Conservation (phyloP, 2,888 invertebrate genomes). For the Xestia sexstrigata region DNA sequence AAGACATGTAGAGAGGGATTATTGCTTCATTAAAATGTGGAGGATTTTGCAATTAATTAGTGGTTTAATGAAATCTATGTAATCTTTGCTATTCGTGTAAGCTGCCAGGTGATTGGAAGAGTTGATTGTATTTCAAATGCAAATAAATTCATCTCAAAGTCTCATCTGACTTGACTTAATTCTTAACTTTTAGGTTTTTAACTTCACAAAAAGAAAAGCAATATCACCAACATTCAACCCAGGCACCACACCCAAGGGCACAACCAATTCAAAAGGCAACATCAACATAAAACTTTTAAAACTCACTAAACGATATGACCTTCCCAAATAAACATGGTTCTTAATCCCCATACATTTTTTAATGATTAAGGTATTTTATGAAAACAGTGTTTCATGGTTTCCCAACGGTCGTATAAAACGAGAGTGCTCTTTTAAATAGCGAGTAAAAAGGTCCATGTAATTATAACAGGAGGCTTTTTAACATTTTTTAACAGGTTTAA, state of each 20-base stretch:
- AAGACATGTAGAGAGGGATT: slow-evolving; percentile 18
- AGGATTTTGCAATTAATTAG: slow-evolving; percentile 21
- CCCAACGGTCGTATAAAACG: slow-evolving; percentile 67
- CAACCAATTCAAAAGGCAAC: slow-evolving; percentile 41
- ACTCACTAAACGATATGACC: slow-evolving; percentile 56
- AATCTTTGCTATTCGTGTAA: background rate
- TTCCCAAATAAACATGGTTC: slow-evolving; percentile 43
- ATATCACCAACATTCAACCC: slow-evolving; percentile 30
- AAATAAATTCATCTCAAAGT: background rate
- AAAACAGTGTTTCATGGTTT: slow-evolving; percentile 65
- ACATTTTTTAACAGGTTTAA: slow-evolving; percentile 71
- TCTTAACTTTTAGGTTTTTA: slow-evolving; percentile 12
- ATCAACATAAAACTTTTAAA: slow-evolving; percentile 57
- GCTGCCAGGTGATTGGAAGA: background rate
- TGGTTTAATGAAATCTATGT: background rate
- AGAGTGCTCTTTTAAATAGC: slow-evolving; percentile 68
- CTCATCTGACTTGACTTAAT: slow-evolving; percentile 11
- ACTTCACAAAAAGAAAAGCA: slow-evolving; percentile 32
- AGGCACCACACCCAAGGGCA: slow-evolving; percentile 41
- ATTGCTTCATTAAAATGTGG: slow-evolving; percentile 33
- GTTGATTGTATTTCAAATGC: background rate
- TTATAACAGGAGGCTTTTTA: slow-evolving; percentile 70
- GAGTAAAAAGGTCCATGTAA: slow-evolving; percentile 72
- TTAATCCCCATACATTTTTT: slow-evolving; percentile 60
- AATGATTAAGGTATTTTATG: slow-evolving; percentile 69